Base-by-base conservation (phyloP, 1,140 invertebrate species). In the Schlechtendalia chinensis region DNA sequence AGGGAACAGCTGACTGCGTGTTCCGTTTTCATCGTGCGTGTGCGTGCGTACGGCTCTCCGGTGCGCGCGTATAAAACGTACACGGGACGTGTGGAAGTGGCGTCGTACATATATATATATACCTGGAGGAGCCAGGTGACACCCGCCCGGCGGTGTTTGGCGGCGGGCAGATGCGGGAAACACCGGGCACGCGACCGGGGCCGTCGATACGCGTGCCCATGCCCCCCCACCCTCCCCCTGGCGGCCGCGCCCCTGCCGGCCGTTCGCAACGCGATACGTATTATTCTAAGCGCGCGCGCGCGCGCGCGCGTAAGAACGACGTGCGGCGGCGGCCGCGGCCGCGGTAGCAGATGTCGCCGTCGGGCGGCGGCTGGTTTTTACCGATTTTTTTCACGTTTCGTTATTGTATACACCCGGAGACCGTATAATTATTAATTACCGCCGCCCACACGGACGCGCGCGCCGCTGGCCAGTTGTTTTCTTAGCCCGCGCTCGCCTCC, bases 191-290 rank as follows among this genome's bases (percentile, higher is more conserved):
- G 75, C 75, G 75, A 79, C 75, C 75, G 56, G 58, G 29, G 50
- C 75, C 75, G 56, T 32, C 58, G 75, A 79, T 61, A 79, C 75
- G 75, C 75, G 75, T 79, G 75, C 75, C 75, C 75, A 79, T 79
- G 63, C 75, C 75, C 75, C 75, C 75, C 58, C 75, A 58, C 14
- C 32, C 56, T 14, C 22, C 22, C 0, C 24, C 24, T 61, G n/a
- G n/a, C 53, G 54, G 39, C 72, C 54, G 0, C 10, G 10, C 10
- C 27, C 10, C n/a, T n/a, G n/a, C n/a, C n/a, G n/a, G n/a, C n/a
- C n/a, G n/a, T n/a, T n/a, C n/a, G n/a, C n/a, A n/a, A n/a, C n/a
- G n/a, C n/a, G 56, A 11, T 24, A n/a, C 32, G 16, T 22, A 22
- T 47, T 22, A 27, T 47, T 19, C 54, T 32, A 12, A 32, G 56